Evolutionary conservation across 1,140 invertebrate genomes (phyloP).

Genomic region (Bathynomus jamesi): DNA sequence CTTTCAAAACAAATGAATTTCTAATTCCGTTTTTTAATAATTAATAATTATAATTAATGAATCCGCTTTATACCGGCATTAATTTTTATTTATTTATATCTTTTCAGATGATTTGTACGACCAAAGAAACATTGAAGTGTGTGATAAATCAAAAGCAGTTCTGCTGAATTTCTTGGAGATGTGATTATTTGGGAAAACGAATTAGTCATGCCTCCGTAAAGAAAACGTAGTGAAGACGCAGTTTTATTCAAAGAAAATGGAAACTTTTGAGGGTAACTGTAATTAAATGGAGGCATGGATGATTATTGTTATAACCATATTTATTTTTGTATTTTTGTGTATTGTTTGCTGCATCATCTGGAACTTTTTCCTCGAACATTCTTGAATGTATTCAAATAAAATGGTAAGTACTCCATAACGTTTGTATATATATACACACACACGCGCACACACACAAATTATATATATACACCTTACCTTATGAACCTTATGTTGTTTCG

Average conservation of each 20-base stretch:
- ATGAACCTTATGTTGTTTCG: not conserved
- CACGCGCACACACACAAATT: not conserved
- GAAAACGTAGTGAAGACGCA: not conserved
- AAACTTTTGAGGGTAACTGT: not conserved
- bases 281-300: conserved; percentile 35
- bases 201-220: not conserved
- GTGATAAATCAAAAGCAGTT: no score
- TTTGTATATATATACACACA: not conserved
- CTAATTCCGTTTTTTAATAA: no score
- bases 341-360: conserved; percentile 36
- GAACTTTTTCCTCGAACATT: conserved; percentile 33
- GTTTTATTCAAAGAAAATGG: not conserved
- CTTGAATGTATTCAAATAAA: not conserved
- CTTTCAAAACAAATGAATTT: no score
- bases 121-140: no score
- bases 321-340: conserved; percentile 35
- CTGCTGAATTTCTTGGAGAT: no score
- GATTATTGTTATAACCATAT: conserved; percentile 33
- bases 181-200: no score
- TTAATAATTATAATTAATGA: no score
- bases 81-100: no score
- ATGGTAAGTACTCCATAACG: not conserved
- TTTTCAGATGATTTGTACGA: no score
- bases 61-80: no score
- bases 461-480: not conserved